Base-by-base conservation (phyloP, 2,113 vertebrate genomes). In the Hiodon tergisus region DNA sequence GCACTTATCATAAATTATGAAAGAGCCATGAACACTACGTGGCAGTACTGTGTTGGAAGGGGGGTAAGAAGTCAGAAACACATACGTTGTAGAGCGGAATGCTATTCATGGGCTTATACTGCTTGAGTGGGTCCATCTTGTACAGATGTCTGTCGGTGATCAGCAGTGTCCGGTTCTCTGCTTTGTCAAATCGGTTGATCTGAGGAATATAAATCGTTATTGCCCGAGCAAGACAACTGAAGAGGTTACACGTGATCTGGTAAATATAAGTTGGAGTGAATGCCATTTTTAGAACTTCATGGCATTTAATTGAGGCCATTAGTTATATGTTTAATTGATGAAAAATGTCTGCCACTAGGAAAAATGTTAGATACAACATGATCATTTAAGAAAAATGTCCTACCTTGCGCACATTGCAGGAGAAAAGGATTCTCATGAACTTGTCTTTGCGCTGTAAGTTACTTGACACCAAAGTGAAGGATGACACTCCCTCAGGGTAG, bases 21-120 rank as follows among this genome's bases (percentile, higher is more conserved):
- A 48, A 63, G 51, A 31, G 60, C 60, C 46, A n/a, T 53, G 50
- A 73, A 63, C 46, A 65, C 31, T 2, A 61, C 10, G 53, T 68
- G 17, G 7, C 58, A 9, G 5, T 14, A 14, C 9, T 16, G n/a
- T 5, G n/a, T 46, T 50, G n/a, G 67, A 31, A 59, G 46, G 54
- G 55, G 14, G 5, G 60, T 47, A 17, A 54, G 60, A 52, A 31
- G 31, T 31, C 2, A 11, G 10, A 54, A 50, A 9, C 51, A 87
- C 95, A 78, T 86, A 99, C 97, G 0, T 99, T 99, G 81, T 98
- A 98, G 3, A 99, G 94, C 0, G 97, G 96, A 81, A 93, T 97
- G 81, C 91, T 97, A 90, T 94, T 98, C 97, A 99, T 99, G 80
- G 95, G 93, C 58, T 95, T 97, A 90, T 95, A 98, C 83, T 95